phyloP scores from a whole-genome alignment of 92 coral and sea anemone species.

The Blastomussa wellsi region DNA sequence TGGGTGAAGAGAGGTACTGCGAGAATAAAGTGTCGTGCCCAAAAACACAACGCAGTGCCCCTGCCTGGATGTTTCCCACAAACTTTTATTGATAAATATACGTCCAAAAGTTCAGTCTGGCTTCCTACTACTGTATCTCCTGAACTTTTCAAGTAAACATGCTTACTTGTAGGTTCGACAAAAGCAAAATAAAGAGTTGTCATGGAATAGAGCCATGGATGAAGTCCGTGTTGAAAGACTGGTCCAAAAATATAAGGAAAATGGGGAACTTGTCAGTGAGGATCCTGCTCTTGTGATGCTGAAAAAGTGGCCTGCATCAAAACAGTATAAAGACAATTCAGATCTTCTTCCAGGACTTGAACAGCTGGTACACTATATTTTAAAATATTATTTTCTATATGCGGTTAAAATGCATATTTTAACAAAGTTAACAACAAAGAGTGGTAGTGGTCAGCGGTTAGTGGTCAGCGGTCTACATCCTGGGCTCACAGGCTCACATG shows the following conservation, averaged over 20 bases:
- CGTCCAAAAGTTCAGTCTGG: no score
- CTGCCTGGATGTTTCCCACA: no score
- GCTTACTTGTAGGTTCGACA: background rate
- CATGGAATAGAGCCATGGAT: conserved; percentile 76
- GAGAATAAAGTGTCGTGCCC: no score
- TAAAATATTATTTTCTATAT: background rate
- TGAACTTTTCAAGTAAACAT: no score
- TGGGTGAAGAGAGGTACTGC: no score
- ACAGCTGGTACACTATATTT: conserved; percentile 46
- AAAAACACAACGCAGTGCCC: no score
- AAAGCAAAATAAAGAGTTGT: conserved; percentile 27
- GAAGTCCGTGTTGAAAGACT: conserved; percentile 71
- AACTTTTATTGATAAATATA: no score
- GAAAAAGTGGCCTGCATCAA: conserved; percentile 69
- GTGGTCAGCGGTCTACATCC: no score
- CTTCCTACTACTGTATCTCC: no score
- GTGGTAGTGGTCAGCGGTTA: no score
- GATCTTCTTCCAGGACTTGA: conserved; percentile 73
- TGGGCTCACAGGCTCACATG: no score
- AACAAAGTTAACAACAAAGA: no score
- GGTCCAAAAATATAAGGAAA: conserved; percentile 64
- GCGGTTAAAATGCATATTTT: background rate
- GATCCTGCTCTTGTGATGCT: conserved; percentile 72
- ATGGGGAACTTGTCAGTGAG: conserved; percentile 45
- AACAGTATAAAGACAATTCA: conserved; percentile 51